Evolutionary conservation across 1,140 invertebrate species (phyloP).

Genomic region (Parapsyche elsis): DNA sequence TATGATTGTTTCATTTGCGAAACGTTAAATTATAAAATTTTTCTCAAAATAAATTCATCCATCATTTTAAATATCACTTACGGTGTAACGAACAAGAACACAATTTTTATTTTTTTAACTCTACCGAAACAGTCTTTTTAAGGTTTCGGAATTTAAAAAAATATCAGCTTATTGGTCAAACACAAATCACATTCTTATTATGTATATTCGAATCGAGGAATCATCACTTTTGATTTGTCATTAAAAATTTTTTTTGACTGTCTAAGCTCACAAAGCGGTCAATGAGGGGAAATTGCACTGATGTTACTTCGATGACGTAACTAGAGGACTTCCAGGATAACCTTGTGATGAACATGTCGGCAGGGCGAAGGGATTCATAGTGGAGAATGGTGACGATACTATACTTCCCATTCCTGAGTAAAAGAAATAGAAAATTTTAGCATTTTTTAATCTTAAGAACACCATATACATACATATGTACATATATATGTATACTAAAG

Average conservation of each 20-base stretch:
- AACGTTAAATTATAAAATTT: constrained; percentile 26
- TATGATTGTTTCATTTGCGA: constrained; percentile 11
- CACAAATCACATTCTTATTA: background rate
- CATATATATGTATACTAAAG: background rate
- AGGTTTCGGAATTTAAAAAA: constrained; percentile 8
- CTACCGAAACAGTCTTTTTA: background rate
- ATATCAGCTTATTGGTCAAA: constrained; percentile 1
- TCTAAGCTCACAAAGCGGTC: constrained; percentile 23
- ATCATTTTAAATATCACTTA: constrained; percentile 20
- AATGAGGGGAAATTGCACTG: constrained; percentile 39
- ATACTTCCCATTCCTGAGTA: constrained; percentile 78
- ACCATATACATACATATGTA: background rate
- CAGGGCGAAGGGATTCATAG: constrained; percentile 90
- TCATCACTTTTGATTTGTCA: too few relatives aligned
- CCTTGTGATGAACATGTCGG: constrained; percentile 88
- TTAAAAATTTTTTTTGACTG: background rate
- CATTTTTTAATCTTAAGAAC: background rate
- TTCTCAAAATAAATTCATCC: constrained; percentile 32
- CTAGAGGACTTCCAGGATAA: constrained; percentile 84
- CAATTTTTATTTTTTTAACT: constrained; percentile 2
- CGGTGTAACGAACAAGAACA: constrained; percentile 16
- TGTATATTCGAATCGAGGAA: background rate
- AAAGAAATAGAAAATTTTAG: background rate
- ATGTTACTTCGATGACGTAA: constrained; percentile 82
- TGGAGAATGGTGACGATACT: constrained; percentile 83